Conservation (phyloP, 1,140 invertebrate genomes). For the Drosophila pallidifrons region DNA sequence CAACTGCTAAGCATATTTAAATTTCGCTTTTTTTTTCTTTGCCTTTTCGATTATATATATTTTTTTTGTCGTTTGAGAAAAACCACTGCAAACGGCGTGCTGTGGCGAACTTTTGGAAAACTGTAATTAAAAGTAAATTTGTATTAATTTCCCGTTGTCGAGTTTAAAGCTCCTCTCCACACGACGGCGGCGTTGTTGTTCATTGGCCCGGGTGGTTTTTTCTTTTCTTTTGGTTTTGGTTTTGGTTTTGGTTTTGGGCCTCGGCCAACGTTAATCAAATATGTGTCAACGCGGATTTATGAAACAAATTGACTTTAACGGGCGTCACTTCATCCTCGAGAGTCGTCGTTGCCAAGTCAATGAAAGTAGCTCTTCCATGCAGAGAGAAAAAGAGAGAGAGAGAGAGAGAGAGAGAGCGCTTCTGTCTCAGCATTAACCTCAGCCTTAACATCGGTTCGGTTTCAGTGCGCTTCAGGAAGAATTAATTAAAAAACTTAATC, state of each 20-base stretch:
- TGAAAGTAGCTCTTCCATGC: slow-evolving; percentile 34
- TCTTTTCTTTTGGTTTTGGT: too few species aligned
- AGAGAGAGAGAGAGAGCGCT: not conserved
- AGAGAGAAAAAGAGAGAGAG: too few species aligned
- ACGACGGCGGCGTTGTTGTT: not conserved
- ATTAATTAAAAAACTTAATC: slow-evolving; percentile 82
- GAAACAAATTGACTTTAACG: slow-evolving; percentile 74
- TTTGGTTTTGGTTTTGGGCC: slow-evolving; percentile 9
- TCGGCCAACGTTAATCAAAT: slow-evolving; percentile 70
- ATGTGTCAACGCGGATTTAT: slow-evolving; percentile 76
- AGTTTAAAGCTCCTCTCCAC: slow-evolving; percentile 1
- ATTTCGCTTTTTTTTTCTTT: not conserved
- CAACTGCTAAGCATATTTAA: not conserved
- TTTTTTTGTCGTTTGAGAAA: not conserved
- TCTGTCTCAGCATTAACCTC: not conserved
- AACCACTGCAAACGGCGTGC: not conserved
- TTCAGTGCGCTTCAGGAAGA: slow-evolving; percentile 46
- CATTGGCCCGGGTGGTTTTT: slow-evolving; percentile 8
- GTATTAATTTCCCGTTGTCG: slow-evolving; percentile 26
- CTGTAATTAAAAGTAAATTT: slow-evolving; percentile 61
- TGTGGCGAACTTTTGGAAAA: slow-evolving; percentile 26
- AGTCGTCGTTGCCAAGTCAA: not conserved
- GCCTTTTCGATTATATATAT: too few species aligned
- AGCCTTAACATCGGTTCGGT: slow-evolving; percentile 3
- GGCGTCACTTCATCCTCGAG: not conserved